Evolutionary conservation across 2,888 invertebrate genomes (phyloP).

Genomic region (Amphipyra berbera): DNA sequence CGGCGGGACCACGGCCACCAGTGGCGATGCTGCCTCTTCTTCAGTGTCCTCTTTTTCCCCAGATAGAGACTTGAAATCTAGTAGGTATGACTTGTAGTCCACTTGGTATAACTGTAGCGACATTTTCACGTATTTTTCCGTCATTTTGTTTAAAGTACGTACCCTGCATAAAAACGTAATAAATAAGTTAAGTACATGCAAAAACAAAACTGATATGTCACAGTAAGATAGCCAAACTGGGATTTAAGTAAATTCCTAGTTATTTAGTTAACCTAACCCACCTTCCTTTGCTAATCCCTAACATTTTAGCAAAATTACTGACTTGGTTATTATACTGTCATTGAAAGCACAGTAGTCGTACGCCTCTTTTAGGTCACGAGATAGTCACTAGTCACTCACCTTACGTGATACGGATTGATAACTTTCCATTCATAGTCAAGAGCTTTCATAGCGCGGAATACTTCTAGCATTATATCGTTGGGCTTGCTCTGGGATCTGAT

Average conservation of each 20-base stretch:
- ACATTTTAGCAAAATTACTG: no score
- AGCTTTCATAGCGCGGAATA: conserved; percentile 99
- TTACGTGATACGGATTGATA: conserved; percentile 98
- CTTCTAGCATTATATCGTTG: conserved; percentile 99
- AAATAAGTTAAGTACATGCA: background rate
- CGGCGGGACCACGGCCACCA: conserved; percentile 63
- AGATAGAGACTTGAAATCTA: conserved; percentile 99
- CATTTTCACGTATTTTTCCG: conserved; percentile 98
- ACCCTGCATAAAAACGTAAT: conserved; percentile 89
- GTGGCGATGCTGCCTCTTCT: conserved; percentile 72
- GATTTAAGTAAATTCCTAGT: no score
- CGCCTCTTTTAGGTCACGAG: background rate
- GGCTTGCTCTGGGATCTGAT: conserved; percentile 99
- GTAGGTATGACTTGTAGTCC: conserved; percentile 98
- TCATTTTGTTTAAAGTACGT: conserved; percentile 95
- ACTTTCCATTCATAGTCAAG: conserved; percentile 99
- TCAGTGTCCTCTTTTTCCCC: conserved; percentile 92
- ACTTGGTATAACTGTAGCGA: conserved; percentile 99
- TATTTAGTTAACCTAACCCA: no score
- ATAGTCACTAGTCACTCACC: conserved; percentile 66
- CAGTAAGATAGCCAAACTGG: no score
- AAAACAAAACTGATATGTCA: background rate
- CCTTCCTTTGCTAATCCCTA: no score
- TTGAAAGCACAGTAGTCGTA: no score
- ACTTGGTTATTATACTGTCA: no score